Percentiles rank a stretch among this genome's conserved stretches.
Evolutionary conservation across 2,113 vertebrate species (phyloP).

Genomic region (Fukomys damarensis): DNA sequence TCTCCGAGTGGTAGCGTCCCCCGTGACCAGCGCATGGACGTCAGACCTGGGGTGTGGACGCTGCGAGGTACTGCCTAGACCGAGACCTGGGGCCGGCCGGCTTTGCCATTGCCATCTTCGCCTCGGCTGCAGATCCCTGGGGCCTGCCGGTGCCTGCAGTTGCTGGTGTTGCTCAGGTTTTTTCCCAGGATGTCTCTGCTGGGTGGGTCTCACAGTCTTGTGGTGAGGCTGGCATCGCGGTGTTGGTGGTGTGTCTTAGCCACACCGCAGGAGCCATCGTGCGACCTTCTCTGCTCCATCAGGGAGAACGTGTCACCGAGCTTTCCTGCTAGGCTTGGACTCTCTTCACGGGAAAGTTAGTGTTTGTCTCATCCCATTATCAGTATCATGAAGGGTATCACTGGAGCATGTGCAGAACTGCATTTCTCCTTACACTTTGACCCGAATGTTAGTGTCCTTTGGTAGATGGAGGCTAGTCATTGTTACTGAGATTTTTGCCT

Average conservation of each 20-base stretch:
- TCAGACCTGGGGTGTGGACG: not conserved
- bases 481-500: not conserved
- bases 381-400: not conserved
- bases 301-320: accelerated
- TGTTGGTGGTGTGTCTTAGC: not conserved
- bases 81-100: not conserved
- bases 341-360: not conserved
- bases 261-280: not conserved
- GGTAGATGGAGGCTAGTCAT: accelerated
- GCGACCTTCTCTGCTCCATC: accelerated
- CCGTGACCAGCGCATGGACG: too few species aligned
- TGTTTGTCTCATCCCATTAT: not conserved
- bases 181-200: not conserved
- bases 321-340: not conserved
- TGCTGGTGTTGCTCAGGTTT: not conserved
- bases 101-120: not conserved
- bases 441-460: not conserved
- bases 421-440: not conserved
- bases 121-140: not conserved
- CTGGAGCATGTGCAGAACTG: not conserved
- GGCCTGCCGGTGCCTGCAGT: too few species aligned
- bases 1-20: not conserved
- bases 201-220: not conserved
- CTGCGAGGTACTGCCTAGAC: not conserved
- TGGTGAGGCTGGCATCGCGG: not conserved